phyloP scores from a whole-genome alignment of 2,888 invertebrate genomes.

The Clepsis dumicolana region DNA sequence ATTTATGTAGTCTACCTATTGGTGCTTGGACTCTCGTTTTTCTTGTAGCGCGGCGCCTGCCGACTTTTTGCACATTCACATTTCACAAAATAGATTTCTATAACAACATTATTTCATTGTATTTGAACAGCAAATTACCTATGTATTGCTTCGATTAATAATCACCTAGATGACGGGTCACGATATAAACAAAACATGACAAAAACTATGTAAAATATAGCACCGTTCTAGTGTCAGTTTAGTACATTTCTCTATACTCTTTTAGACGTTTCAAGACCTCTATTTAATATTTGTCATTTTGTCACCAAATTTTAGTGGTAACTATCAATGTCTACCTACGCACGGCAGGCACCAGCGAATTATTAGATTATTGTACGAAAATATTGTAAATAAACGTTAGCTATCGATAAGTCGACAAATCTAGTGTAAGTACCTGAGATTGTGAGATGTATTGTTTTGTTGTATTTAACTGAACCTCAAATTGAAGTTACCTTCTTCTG shows the following conservation, averaged over 20 bases:
- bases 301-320: neutral
- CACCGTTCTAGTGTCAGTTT: too few relatives aligned
- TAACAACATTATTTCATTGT: neutral
- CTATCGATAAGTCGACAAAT: constrained; percentile 44
- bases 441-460: constrained; percentile 47
- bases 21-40: constrained; percentile 36
- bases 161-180: neutral
- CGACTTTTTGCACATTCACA: neutral
- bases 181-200: too few relatives aligned
- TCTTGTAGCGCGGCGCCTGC: constrained; percentile 26
- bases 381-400: constrained; percentile 40
- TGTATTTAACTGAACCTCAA: neutral
- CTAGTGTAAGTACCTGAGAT: constrained; percentile 71
- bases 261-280: too few relatives aligned
- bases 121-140: neutral
- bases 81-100: neutral
- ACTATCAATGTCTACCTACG: neutral
- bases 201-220: too few relatives aligned
- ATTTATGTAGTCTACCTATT: constrained; percentile 21
- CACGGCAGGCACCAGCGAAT: constrained; percentile 17
- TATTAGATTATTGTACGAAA: constrained; percentile 18
- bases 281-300: too few relatives aligned
- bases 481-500: neutral
- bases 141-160: neutral
- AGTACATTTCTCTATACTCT: too few relatives aligned